A percentile compares a stretch with the other conserved stretches of the same genome.
Conservation (phyloP, 2,888 invertebrate species). For the Ephialtes manifestator region DNA sequence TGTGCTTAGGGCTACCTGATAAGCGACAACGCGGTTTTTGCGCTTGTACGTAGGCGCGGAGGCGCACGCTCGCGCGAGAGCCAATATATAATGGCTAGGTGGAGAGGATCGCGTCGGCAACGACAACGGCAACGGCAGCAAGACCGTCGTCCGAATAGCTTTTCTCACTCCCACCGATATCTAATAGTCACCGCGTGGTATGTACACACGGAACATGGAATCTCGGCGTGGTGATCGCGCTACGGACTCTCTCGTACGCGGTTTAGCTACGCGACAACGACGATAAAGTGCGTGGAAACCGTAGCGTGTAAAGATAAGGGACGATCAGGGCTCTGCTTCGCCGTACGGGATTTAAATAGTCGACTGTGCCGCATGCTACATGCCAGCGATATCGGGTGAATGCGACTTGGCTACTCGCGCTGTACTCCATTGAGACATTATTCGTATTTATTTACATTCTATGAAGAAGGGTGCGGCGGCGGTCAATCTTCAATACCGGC, state of each 20-base stretch:
- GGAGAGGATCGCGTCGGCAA: conserved; percentile 32
- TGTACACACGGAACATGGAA: conserved; percentile 32
- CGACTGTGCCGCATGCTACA: conserved; percentile 28
- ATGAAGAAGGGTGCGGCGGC: no score
- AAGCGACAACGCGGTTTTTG: conserved; percentile 69
- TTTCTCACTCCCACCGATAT: conserved; percentile 25
- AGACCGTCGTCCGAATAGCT: neutral
- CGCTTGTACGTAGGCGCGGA: conserved; percentile 67
- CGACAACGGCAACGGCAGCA: neutral
- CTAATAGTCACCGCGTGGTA: conserved; percentile 14
- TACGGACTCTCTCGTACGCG: neutral
- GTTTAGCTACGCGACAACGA: conserved; percentile 29
- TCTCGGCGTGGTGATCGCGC: conserved; percentile 24
- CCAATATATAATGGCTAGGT: conserved; percentile 60
- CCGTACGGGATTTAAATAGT: conserved; percentile 61
- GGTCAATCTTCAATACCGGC: no score
- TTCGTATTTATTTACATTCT: conserved; percentile 36
- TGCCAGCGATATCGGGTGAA: neutral
- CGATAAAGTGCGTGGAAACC: conserved; percentile 68
- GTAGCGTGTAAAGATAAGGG: conserved; percentile 64
- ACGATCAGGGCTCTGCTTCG: conserved; percentile 55
- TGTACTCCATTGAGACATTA: conserved; percentile 63
- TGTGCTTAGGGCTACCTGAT: conserved; percentile 70
- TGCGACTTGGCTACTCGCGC: conserved; percentile 26
- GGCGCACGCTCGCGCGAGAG: conserved; percentile 34